phyloP scores from a whole-genome alignment of 2,888 invertebrate genomes.

The Hoplodrina ambigua region DNA sequence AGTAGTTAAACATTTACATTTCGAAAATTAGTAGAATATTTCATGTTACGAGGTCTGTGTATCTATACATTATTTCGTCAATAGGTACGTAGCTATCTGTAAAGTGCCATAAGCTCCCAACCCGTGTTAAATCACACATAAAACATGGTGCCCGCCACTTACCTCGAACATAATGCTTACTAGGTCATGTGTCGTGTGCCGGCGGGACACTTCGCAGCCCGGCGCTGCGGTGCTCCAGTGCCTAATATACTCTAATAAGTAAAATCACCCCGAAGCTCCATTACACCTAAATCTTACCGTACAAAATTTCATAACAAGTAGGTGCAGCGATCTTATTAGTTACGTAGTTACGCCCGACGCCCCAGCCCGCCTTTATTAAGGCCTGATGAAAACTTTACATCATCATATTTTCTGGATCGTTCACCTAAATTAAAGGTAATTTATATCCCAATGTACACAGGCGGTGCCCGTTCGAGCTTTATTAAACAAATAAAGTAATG shows the following conservation, averaged over 20 bases:
- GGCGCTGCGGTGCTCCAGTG: slow-evolving; percentile 16
- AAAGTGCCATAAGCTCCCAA: slow-evolving; percentile 50
- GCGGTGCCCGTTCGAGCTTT: slow-evolving; percentile 83
- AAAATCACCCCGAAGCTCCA: slow-evolving; percentile 51
- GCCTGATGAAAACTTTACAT: slow-evolving; percentile 86
- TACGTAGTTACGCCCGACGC: slow-evolving; percentile 63
- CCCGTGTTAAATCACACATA: slow-evolving; percentile 59
- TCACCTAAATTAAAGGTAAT: slow-evolving; percentile 89
- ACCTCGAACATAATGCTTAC: slow-evolving; percentile 53
- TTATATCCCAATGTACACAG: slow-evolving; percentile 84
- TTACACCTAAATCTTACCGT: slow-evolving; percentile 59
- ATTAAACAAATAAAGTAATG: slow-evolving; percentile 89
- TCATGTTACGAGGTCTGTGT: not conserved
- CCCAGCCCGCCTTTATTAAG: slow-evolving; percentile 77
- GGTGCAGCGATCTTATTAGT: slow-evolving; percentile 64
- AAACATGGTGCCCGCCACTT: slow-evolving; percentile 50
- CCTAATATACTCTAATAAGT: slow-evolving; percentile 56
- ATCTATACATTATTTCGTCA: slow-evolving; percentile 3
- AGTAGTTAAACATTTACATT: slow-evolving; percentile 28
- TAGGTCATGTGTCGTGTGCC: slow-evolving; percentile 35
- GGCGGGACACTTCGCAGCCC: slow-evolving; percentile 27
- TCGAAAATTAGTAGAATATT: slow-evolving; percentile 16
- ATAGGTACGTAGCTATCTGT: slow-evolving; percentile 31
- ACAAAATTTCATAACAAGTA: slow-evolving; percentile 71
- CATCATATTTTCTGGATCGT: slow-evolving; percentile 88